Base-by-base conservation (phyloP, 1,140 invertebrate species). In the Hyposmocoma kahamanoa region DNA sequence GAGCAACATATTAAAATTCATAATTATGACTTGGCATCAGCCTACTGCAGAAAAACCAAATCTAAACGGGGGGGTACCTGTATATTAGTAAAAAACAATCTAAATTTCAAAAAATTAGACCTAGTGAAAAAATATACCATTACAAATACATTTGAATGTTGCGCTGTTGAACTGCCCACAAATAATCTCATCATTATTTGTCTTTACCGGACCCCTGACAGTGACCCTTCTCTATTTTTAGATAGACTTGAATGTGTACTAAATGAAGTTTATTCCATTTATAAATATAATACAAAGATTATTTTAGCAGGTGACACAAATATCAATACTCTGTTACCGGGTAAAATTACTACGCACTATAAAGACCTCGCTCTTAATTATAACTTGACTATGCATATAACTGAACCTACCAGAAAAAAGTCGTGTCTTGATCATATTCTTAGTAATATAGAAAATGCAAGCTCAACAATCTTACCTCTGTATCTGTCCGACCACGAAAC, bases 131-230 rank as follows among this genome's bases (percentile, higher is more conserved):
- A 21, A 24, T 28, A 45, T 28, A 11, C 18, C 10, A 21, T 21
- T 1, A n/a, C 20, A 3, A 45, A 32, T 32, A 9, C 26, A 18
- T 45, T 45, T 45, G 43, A 45, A 32, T 32, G 26, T 19, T 45
- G 43, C 21, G 43, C 19, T 1, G 11, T 45, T 19, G 17, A 19
- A 28, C 4, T 17, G 19, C 26, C 19, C 3, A 21, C 19, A 5
- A 13, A 34, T 21, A 28, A 19, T 9, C 15, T 45, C 10, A 1
- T 45, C 3, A 34, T 45, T 11, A 21, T 45, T 32, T 28, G 43
- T n/a, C 9, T 45, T 19, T 45, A 45, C n/a, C 32, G 43, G 21
- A 45, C 43, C n/a, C 43, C 24, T 19, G 15, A 18, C n/a, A 19
- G 17, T 5, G 17, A 39, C 13, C 36, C 36, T 6, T 10, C 3